Evolutionary conservation across 2,888 invertebrate genomes (phyloP), one percentile per base, ranked within the genome.

Genomic region (Polydrusus cervinus): DNA sequence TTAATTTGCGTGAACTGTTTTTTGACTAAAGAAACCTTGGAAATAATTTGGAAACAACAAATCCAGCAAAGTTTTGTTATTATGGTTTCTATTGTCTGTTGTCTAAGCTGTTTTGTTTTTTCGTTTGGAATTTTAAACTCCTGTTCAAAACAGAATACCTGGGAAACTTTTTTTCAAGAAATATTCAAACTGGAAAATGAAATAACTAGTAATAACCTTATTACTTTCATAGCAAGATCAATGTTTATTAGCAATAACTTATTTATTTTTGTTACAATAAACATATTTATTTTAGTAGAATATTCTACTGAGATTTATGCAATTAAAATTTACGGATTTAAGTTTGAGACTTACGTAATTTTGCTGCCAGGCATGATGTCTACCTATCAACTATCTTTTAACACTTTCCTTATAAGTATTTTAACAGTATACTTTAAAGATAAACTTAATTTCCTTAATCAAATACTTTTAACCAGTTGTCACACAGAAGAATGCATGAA

Each of bases 161-260:
- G 57, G 57, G 38, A 57, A 38, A 8, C 9, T 3, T 57, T 57
- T 57, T 57, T 57, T 14, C 34, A 38, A 16, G 8, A 38, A 34
- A 16, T 34, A 3, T 57, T 34, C 14, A 7, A 34, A 38, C 10
- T 57, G 38, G 57, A 57, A 10, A 49, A 51, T 14, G 9, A 14
- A 16, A 57, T 57, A n/a, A n/a, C n/a, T n/a, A n/a, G n/a, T n/a
- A n/a, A n/a, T n/a, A n/a, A n/a, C 0, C 30, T 3, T 5, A 20
- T 34, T 34, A 9, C 20, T 14, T n/a, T n/a, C n/a, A n/a, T n/a
- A 14, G 13, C n/a, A 16, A 57, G 9, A 38, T 34, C 34, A 3
- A 9, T 38, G 1, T 57, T 57, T 57, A 25, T 53, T 7, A 20
- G 13, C 10, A 53, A 53, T 13, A 20, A 13, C 20, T 3, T 14